These are phyloP conservation scores for Eurystomus gularis DNA, from an alignment of 2,113 vertebrate genomes.

Conservation along the genomic window DNA sequence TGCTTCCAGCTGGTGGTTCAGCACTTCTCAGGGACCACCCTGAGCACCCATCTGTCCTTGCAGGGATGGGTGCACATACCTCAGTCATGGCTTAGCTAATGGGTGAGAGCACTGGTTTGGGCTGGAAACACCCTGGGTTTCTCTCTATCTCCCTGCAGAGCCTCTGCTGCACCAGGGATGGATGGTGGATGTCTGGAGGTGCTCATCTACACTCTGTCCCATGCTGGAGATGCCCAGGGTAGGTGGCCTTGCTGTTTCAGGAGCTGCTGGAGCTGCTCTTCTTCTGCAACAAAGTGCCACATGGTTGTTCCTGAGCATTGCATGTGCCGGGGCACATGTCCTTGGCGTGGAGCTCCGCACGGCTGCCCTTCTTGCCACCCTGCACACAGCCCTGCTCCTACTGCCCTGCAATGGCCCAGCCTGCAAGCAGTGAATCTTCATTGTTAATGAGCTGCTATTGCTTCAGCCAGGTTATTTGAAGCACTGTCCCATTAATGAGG, in stretches of 20 bases:
- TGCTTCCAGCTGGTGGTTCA: no score
- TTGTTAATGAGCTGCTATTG: background rate
- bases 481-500: accelerated
- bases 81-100: accelerated
- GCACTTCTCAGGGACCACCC: background rate
- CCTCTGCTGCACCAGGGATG: background rate
- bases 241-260: background rate
- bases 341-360: accelerated
- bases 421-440: background rate
- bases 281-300: background rate
- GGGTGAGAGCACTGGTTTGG: no score
- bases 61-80: background rate
- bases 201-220: no score
- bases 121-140: background rate
- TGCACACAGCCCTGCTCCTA: background rate
- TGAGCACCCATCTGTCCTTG: accelerated
- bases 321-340: background rate
- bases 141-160: background rate
- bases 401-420: background rate
- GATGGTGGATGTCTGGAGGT: background rate
- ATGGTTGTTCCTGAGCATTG: background rate
- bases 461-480: background rate
- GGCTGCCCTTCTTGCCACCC: background rate
- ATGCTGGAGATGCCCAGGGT: background rate
- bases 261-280: background rate